These are phyloP conservation scores for Aspidiotus destructor DNA, from an alignment of 2,888 invertebrate genomes.

Conservation along the genomic window DNA sequence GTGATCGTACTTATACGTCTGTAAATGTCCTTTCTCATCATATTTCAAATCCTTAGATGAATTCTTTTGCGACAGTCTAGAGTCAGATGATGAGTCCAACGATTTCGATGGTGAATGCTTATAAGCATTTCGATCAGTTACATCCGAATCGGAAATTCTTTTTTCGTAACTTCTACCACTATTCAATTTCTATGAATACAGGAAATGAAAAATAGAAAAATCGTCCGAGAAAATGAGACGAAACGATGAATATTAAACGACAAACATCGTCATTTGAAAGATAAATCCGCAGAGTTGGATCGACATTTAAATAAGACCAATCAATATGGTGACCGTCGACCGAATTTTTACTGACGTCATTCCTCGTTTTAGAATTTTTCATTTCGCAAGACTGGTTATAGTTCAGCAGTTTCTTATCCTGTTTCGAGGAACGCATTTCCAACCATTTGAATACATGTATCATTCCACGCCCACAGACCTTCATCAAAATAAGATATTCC, in stretches of 20 bases:
- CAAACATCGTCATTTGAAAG: conserved; percentile 12
- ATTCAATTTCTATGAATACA: conserved; percentile 3
- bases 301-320: conserved; percentile 20
- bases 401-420: conserved; percentile 44
- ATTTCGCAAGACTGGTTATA: conserved; percentile 1
- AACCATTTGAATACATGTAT: conserved; percentile 92
- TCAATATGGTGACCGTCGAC: conserved; percentile 16
- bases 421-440: conserved; percentile 66
- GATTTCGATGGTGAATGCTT: conserved; percentile 14
- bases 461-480: conserved; percentile 84
- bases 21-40: conserved; percentile 31
- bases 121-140: conserved; percentile 5
- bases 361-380: conserved; percentile 12
- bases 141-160: conserved; percentile 14
- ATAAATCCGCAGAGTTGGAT: conserved; percentile 8
- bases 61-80: conserved; percentile 8
- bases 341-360: conserved; percentile 18
- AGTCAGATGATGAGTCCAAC: conserved; percentile 7
- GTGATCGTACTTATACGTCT: conserved; percentile 33
- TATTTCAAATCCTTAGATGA: conserved; percentile 15
- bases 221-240: too few species aligned
- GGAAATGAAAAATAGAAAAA: background rate
- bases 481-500: conserved; percentile 34
- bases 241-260: background rate
- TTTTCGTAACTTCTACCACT: conserved; percentile 11